These are phyloP conservation scores for Orchesella cincta DNA, from an alignment of 1,140 invertebrate species.

Conservation along the genomic window DNA sequence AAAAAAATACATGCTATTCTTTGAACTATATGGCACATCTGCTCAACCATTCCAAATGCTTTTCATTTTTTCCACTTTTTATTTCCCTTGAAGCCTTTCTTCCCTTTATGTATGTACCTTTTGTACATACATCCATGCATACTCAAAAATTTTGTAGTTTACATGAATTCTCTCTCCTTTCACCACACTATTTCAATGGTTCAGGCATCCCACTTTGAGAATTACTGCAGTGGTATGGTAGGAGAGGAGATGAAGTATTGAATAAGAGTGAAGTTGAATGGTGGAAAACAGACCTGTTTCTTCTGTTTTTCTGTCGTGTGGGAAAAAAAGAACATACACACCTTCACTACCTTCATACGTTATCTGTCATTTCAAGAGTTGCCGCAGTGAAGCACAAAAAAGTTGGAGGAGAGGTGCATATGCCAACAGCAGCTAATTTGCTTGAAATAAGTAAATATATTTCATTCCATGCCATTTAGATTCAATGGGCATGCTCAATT, in stretches of 20 bases:
- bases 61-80: not conserved
- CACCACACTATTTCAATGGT: not conserved
- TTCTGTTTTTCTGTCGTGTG: not conserved
- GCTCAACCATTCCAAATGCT: not conserved
- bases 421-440: constrained; percentile 15
- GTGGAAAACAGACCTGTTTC: not conserved
- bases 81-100: not conserved
- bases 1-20: constrained; percentile 2
- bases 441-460: constrained; percentile 20
- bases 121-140: not conserved
- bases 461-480: constrained; percentile 6
- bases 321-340: not conserved
- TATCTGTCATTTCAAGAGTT: not conserved
- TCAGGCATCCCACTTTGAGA: too few species aligned
- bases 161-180: not conserved
- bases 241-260: not conserved
- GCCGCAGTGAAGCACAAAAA: not conserved
- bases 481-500: constrained; percentile 11
- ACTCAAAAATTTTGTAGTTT: not conserved
- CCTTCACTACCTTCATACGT: not conserved
- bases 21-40: not conserved
- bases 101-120: not conserved
- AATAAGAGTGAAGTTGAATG: not conserved
- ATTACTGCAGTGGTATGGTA: too few species aligned
- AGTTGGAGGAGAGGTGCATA: not conserved